Evolutionary conservation across 2,888 invertebrate genomes (phyloP).

Genomic region (Ochlodes sylvanus): DNA sequence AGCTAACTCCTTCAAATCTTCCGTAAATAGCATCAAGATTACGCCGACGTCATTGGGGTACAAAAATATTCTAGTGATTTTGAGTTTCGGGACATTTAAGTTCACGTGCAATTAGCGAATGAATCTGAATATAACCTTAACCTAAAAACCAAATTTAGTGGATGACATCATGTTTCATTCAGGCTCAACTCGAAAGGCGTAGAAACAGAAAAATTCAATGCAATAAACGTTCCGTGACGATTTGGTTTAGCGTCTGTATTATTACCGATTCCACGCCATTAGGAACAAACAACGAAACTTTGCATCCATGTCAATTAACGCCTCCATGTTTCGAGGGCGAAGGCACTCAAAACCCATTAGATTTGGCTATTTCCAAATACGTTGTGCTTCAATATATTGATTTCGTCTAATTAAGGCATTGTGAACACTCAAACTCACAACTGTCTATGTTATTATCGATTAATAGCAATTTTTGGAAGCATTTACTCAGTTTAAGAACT

Average conservation of each 20-base stretch:
- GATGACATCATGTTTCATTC: conserved; percentile 50
- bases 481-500: no score
- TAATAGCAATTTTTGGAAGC: no score
- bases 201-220: conserved; percentile 47
- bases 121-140: conserved; percentile 21
- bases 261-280: conserved; percentile 67
- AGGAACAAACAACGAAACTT: conserved; percentile 52
- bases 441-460: no score
- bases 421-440: background rate
- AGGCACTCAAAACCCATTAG: conserved; percentile 9
- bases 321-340: background rate
- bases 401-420: conserved; percentile 16
- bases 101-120: conserved; percentile 28
- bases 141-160: conserved; percentile 15
- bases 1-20: background rate
- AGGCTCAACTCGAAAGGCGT: conserved; percentile 49
- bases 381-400: conserved; percentile 10
- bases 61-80: conserved; percentile 13
- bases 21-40: background rate
- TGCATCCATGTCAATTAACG: conserved; percentile 41
- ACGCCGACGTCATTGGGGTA: conserved; percentile 13
- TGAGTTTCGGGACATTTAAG: conserved; percentile 23
- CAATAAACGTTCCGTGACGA: conserved; percentile 61
- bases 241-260: conserved; percentile 56
- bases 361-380: conserved; percentile 3